phyloP scores from a whole-genome alignment of 2,888 invertebrate species.

The Linnaemya tessellans region DNA sequence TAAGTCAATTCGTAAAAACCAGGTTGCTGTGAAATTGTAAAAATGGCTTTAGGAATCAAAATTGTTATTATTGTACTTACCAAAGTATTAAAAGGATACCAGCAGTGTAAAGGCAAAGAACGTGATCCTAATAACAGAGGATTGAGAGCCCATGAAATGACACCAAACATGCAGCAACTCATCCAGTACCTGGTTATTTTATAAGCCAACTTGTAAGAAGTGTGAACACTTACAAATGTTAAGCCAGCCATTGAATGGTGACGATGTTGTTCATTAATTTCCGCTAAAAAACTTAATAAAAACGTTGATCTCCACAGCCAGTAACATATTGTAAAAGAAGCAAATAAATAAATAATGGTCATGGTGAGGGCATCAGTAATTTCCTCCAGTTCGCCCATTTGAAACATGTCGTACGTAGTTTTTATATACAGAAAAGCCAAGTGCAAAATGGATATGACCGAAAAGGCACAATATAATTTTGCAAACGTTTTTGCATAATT shows the following conservation, averaged over 20 bases:
- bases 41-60: background rate
- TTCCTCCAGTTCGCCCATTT: conserved; percentile 76
- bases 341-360: conserved; percentile 79
- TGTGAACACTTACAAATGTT: conserved; percentile 77
- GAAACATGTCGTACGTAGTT: conserved; percentile 76
- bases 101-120: conserved; percentile 78
- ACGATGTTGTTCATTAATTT: conserved; percentile 76
- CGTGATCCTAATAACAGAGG: conserved; percentile 77
- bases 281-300: conserved; percentile 73
- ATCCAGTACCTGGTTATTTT: conserved; percentile 76
- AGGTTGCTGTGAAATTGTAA: conserved; percentile 66
- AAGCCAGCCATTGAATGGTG: conserved; percentile 80
- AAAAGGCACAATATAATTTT: conserved; percentile 70
- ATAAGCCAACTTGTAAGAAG: conserved; percentile 72
- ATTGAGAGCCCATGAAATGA: conserved; percentile 77
- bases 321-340: conserved; percentile 76
- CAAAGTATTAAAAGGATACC: conserved; percentile 81
- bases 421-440: conserved; percentile 77
- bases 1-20: conserved; percentile 75
- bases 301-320: conserved; percentile 75
- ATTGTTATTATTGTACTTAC: conserved; percentile 63
- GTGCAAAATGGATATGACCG: conserved; percentile 73
- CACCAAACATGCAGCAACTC: conserved; percentile 75
- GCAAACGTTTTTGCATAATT: conserved; percentile 40
- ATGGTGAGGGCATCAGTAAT: conserved; percentile 79